Base-by-base conservation (phyloP, 2,888 invertebrate species). In the Beris morrisii region DNA sequence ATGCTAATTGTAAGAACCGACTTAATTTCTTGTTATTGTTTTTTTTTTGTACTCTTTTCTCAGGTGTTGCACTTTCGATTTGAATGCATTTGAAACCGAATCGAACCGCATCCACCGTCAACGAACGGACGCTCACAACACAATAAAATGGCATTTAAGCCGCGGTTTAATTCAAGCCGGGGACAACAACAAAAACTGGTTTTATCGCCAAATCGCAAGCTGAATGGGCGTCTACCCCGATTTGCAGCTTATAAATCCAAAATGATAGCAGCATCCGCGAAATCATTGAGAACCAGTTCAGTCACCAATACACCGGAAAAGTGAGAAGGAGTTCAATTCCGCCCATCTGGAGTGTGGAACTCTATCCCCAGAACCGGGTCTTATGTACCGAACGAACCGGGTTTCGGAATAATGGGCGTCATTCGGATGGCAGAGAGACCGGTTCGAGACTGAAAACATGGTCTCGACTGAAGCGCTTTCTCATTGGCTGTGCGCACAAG, bases 101-200 rank as follows among this genome's bases (percentile, higher is more conserved):
- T 48, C 30, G 43, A 66, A 64, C 65, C 65, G 67, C 54, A 67
- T 67, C 67, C 56, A 67, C 66, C 58, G 67, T 66, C 69, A 66
- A 67, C 68, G 69, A 69, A 64, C 52, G 68, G 22, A 67, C 68
- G 67, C 66, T 55, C 67, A 70, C 31, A 50, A 61, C 70, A 69
- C 67, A 70, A 69, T 70, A 69, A 69, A 66, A 65, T 63, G 58
- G 61, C 63, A 65, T 65, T 67, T 67, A 50, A 56, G 57, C 44
- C 58, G 67, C 61, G 58, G 30, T 15, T 63, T 52, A 56, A 48
- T 56, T 67, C 63, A 44, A 61, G 57, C 32, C 64, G 28, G 65
- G 22, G 13, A 50, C 43, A 69, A 58, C 50, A 65, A 65, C 56
- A 68, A 65, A 57, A 57, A 57, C 43, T 48, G 65, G 57, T 65